Base-by-base conservation (phyloP, 2,888 invertebrate species). In the Ennomos quercinarius region DNA sequence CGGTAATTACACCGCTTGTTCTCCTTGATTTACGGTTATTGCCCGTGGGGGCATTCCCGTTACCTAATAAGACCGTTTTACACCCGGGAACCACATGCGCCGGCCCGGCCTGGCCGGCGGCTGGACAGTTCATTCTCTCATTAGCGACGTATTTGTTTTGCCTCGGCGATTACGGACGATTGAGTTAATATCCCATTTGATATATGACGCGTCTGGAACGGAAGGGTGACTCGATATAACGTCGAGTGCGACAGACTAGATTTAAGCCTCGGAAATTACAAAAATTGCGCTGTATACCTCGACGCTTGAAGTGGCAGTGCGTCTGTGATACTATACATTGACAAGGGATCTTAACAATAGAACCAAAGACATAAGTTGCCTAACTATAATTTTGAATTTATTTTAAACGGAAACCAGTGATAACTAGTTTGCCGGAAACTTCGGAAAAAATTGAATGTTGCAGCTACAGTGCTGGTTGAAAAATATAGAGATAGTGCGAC, bases 1-100 rank as follows among this genome's bases (percentile, higher is more conserved):
- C 87, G 89, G 93, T 93, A 93, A 93, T 93, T 93, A 93, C 93
- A 89, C 89, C 91, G 93, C 93, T 93, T 93, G 93, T 91, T 93
- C 91, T 89, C 86, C 87, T 88, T 93, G 91, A 91, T 91, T 93
- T 93, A 93, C 91, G 91, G 92, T 93, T 93, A 93, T 93, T 93
- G 93, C 92, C 89, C 89, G 88, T 86, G 88, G 89, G 91, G 91
- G 89, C 83, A 90, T 90, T 87, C 90, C 89, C 86, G 91, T 87
- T 91, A 91, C 91, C 89, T 91, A 92, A 92, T 91, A 92, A 92
- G 91, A 90, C 85, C 90, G 87, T 90, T 91, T 91, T 89, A 88
- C 91, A 89, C 87, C 82, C 86, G 86, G 81, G 86, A 80, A 88
- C 87, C 88, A 89, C 87, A 91, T 89, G 89, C 86, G 90, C 84